Evolutionary conservation across 1,140 invertebrate species (phyloP), one percentile per base, ranked within the genome.

Genomic region (Thereuonema tuberculata): DNA sequence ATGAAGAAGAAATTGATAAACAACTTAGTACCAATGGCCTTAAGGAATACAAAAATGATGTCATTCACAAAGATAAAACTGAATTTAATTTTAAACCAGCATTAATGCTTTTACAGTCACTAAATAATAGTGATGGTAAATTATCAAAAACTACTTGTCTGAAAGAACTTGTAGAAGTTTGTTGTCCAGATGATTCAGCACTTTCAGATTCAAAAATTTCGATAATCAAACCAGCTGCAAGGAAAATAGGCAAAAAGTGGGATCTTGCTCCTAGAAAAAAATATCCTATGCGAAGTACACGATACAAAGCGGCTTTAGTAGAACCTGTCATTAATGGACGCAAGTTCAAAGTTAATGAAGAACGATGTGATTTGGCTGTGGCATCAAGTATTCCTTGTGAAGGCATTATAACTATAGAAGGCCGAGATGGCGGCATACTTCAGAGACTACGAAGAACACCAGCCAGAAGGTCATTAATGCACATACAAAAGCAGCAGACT

Each of bases 211-310:
- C n/a, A 37, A 37, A 24, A 20, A 50, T 12, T 50, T 5, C 9
- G 12, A 55, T 55, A 12, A 55, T 5, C 53, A 12, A 25, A 27
- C 53, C 2, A 9, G 53, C 27, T 12, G 3, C 25, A 5, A 9
- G 28, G 3, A 55, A 55, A 55, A 29, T 55, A n/a, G 27, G 53
- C 14, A 55, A 55, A 26, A 55, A 55, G 14, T 55, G 53, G 53
- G 21, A 5, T n/a, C 14, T 55, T 9, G 26, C 3, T 9, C 53
- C 53, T 17, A 3, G 25, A 14, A 55, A 55, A 29, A 55, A 55
- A 29, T 55, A 55, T 55, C 53, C 53, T 21, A 25, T 55, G 17
- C 53, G 53, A 12, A 55, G 53, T 23, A 55, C 53, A 29, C 53
- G 53, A 12, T 55, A 55, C 53, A 55, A 29, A 29, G 53, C 53